These are phyloP conservation scores for Lepidochitona cinerea DNA, from an alignment of 2,888 invertebrate species.

Conservation along the genomic window DNA sequence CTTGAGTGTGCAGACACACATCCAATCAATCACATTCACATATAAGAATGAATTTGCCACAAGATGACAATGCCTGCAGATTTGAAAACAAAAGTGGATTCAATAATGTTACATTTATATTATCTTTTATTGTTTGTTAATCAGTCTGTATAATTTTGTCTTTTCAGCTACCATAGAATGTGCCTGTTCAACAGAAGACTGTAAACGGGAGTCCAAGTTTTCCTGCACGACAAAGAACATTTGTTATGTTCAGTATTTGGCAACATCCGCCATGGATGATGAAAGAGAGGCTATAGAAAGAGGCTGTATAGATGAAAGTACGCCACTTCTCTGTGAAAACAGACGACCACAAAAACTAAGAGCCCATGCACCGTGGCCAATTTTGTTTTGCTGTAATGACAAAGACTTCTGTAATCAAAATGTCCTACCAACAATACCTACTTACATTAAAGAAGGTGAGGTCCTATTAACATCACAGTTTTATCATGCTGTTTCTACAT, in stretches of 20 bases:
- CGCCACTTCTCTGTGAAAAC: constrained; percentile 71
- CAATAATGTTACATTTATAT: no score
- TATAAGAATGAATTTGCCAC: no score
- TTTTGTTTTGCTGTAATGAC: constrained; percentile 68
- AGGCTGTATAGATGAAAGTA: constrained; percentile 69
- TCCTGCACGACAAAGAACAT: constrained; percentile 66
- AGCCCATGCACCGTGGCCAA: constrained; percentile 64
- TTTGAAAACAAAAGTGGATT: no score
- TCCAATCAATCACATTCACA: no score
- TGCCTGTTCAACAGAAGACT: constrained; percentile 69
- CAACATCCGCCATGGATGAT: constrained; percentile 33
- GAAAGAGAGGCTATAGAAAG: constrained; percentile 55
- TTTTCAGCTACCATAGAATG: constrained; percentile 46
- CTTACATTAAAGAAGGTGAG: constrained; percentile 34
- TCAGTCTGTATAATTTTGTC: neutral
- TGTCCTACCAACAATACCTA: constrained; percentile 53
- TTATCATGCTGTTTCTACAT: no score
- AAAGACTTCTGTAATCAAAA: constrained; percentile 65
- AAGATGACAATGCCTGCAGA: no score
- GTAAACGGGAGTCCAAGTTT: constrained; percentile 45
- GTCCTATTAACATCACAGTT: no score
- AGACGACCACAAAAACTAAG: constrained; percentile 58
- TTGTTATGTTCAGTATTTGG: constrained; percentile 71
- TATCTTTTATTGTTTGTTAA: no score
- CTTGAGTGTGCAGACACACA: no score